These are phyloP conservation scores for Tinea pellionella DNA, from an alignment of 2,888 invertebrate species.

Conservation along the genomic window DNA sequence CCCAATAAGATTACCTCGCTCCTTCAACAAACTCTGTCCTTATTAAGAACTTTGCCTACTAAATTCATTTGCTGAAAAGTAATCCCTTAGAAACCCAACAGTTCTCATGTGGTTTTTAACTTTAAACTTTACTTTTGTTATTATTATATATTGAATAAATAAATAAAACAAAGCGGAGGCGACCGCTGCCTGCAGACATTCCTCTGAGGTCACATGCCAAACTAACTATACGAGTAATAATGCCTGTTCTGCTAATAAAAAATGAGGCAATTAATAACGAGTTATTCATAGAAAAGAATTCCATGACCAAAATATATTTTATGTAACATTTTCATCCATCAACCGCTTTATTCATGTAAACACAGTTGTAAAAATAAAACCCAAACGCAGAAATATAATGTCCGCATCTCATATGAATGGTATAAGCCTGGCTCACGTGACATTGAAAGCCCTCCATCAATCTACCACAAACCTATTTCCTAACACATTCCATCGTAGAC, in stretches of 20 bases:
- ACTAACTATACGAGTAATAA: background rate
- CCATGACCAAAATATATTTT: background rate
- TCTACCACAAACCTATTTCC: conserved; percentile 39
- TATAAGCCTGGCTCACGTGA: conserved; percentile 33
- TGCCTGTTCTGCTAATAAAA: too few species aligned
- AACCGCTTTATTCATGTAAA: conserved; percentile 3
- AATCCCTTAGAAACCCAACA: background rate
- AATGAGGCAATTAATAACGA: too few species aligned
- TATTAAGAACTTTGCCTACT: conserved; percentile 6
- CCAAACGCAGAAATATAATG: background rate
- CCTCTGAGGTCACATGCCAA: too few species aligned
- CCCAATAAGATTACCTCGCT: conserved; percentile 15
- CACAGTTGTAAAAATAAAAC: conserved; percentile 2
- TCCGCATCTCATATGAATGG: conserved; percentile 7
- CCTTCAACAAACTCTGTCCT: conserved; percentile 2
- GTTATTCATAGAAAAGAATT: too few species aligned
- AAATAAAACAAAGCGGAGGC: too few species aligned
- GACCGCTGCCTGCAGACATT: too few species aligned
- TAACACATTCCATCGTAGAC: conserved; percentile 33
- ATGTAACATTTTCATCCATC: background rate
- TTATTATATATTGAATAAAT: too few species aligned
- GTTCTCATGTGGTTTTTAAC: background rate
- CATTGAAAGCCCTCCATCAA: conserved; percentile 56
- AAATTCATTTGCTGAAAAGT: conserved; percentile 10
- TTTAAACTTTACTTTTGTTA: background rate